A percentile compares a stretch with the other conserved stretches of the same genome.
Evolutionary conservation across 2,797 vertebrate species (phyloP).

Genomic region (Columba guinea): DNA sequence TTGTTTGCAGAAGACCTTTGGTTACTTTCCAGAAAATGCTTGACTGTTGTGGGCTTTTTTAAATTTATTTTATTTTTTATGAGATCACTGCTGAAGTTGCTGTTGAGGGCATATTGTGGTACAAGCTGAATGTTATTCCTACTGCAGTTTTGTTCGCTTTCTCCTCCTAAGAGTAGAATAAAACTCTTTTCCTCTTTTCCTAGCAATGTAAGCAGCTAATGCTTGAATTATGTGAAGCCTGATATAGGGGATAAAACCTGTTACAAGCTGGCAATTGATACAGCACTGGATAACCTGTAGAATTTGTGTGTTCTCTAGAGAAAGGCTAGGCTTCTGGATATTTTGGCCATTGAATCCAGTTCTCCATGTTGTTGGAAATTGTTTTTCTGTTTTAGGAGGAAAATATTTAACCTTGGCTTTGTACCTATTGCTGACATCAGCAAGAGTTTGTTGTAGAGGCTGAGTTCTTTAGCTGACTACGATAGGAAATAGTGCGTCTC

Average conservation of each 20-base stretch:
- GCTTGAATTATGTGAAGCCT: background rate
- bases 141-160: background rate
- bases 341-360: background rate
- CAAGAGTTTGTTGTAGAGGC: background rate
- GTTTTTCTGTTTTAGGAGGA: background rate
- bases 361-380: background rate
- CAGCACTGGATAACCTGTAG: background rate
- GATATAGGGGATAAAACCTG: background rate
- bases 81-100: conserved; percentile 32
- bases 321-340: background rate
- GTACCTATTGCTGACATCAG: background rate
- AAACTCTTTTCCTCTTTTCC: background rate
- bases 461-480: background rate
- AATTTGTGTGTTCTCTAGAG: background rate
- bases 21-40: conserved; percentile 58
- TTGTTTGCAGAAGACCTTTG: conserved; percentile 55
- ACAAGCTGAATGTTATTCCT: conserved; percentile 1
- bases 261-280: background rate
- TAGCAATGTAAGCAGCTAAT: background rate
- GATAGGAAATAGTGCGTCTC: background rate
- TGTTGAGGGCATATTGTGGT: background rate
- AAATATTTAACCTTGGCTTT: background rate
- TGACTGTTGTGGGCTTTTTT: background rate
- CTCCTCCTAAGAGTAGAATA: background rate
- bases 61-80: background rate